phyloP scores from a whole-genome alignment of 2,888 invertebrate species.

The Acanthoscelides obtectus region DNA sequence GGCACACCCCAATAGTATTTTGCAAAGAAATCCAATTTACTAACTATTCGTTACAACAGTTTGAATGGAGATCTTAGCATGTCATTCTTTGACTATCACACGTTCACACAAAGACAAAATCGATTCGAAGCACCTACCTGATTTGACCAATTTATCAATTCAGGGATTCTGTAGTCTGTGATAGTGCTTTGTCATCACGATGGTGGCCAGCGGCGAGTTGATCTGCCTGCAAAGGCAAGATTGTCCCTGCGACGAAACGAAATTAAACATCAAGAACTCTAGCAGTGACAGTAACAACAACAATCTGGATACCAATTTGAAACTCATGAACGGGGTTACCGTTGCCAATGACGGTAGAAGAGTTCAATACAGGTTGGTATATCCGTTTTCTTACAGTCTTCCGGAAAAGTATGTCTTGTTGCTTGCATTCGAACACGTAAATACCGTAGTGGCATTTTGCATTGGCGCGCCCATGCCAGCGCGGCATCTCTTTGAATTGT shows the following conservation, averaged over 20 bases:
- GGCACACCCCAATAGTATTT: no score
- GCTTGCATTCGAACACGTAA: no score
- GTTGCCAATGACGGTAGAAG: constrained; percentile 1
- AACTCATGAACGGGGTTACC: not conserved
- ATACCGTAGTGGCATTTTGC: no score
- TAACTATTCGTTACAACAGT: no score
- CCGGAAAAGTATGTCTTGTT: no score
- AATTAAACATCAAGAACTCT: constrained; percentile 13
- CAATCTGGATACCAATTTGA: constrained; percentile 12
- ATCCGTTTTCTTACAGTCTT: no score
- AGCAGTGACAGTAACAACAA: constrained; percentile 17
- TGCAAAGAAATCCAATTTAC: no score
- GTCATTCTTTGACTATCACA: no score
- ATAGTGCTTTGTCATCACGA: not conserved
- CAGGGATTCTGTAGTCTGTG: not conserved
- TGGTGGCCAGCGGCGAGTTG: constrained; percentile 28
- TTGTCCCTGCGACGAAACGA: constrained; percentile 7
- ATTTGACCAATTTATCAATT: not conserved
- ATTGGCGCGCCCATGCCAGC: no score
- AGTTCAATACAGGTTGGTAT: constrained; percentile 21
- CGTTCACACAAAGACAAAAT: no score
- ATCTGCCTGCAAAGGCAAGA: constrained; percentile 14
- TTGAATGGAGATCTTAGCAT: no score
- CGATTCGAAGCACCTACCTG: not conserved
- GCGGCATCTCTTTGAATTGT: no score